phyloP scores from a whole-genome alignment of 2,113 vertebrate species.

The Tragelaphus buxtoni region DNA sequence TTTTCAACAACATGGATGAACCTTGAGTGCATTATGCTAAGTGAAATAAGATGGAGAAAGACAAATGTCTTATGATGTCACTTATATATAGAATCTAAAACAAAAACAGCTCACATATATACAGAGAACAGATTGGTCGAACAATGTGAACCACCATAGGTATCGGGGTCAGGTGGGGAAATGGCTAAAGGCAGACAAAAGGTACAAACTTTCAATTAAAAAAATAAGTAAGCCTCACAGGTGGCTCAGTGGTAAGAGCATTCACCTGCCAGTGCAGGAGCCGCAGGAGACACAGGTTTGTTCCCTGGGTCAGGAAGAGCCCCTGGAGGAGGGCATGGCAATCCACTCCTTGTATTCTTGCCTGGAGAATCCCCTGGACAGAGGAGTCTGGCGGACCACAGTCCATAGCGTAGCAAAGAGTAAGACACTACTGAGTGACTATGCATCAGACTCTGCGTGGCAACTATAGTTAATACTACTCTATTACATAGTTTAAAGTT shows the following conservation, averaged over 20 bases:
- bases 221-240: neutral
- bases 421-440: neutral
- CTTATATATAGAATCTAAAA: neutral
- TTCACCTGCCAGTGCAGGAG: neutral
- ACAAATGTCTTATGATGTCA: neutral
- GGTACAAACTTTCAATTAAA: neutral
- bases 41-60: neutral
- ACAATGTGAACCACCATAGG: neutral
- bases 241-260: neutral
- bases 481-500: neutral
- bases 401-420: neutral
- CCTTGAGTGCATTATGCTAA: neutral
- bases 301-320: neutral
- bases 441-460: neutral
- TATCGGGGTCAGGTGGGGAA: fast-evolving
- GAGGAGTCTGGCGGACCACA: neutral
- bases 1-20: neutral
- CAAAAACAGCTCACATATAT: neutral
- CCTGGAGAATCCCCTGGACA: neutral
- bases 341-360: neutral
- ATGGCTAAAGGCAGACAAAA: neutral
- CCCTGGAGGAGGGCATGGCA: neutral
- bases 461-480: neutral
- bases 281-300: neutral
- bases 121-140: neutral